Evolutionary conservation across 1,140 invertebrate species (phyloP), one percentile per base, ranked within the genome.

Genomic region (Nebria ingens): DNA sequence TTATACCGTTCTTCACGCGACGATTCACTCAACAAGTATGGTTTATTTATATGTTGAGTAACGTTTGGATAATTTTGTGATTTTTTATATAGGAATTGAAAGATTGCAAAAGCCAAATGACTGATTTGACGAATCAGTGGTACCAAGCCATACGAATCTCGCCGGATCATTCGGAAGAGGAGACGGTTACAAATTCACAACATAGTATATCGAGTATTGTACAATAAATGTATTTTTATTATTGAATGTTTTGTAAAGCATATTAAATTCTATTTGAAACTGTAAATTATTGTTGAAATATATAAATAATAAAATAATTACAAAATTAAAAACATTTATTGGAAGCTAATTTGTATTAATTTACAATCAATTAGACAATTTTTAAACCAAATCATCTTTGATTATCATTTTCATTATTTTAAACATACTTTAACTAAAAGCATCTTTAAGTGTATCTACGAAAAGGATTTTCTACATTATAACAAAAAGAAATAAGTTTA

Each of bases 71-170:
- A 42, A 38, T 55, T 9, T 52, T 53, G 54, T 11, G 4, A 60
- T 62, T 59, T 64, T 64, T 60, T 65, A 71, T 74, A 21, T 76
- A 95, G 82, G 93, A 97, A 76, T 71, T 97, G 49, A 91, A 91
- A 67, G 93, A 96, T 71, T 95, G 93, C 65, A 91, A 93, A 67
- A 92, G 86, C 50, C 92, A 96, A 75, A 97, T 97, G 92, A 91
- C 89, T 3, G 89, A 93, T 73, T 74, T 97, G 49, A 95, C 93
- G 1, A 94, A 95, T 68, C 89, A 96, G 68, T 97, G 93, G 93
- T 96, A 96, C 73, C 90, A 96, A 69, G 92, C 91, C 0, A 91
- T 94, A 56, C 77, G 90, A 55, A 87, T 91, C 64, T 87, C 86
- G 56, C 85, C 86, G 1, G 71, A 83, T 38, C 85, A 90, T 63